Conservation (phyloP, 2,113 vertebrate genomes). For the Anhinga rufa region DNA sequence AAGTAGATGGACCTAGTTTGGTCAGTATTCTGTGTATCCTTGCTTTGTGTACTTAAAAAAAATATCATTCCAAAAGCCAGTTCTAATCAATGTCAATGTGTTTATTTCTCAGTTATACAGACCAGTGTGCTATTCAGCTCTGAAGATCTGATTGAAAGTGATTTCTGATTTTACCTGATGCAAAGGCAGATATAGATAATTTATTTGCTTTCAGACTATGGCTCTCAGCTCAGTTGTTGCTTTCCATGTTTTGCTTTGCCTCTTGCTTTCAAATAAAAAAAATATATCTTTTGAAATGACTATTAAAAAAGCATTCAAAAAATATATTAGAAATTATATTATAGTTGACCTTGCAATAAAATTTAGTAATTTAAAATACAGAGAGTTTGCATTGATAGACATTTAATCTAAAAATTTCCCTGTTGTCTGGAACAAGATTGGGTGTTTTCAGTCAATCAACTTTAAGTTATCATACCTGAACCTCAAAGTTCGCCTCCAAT, state of each 20-base stretch:
- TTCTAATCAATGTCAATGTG: neutral
- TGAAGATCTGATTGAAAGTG: neutral
- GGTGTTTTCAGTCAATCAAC: neutral
- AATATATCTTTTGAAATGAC: neutral
- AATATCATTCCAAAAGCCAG: neutral
- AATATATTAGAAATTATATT: neutral
- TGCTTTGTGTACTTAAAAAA: neutral
- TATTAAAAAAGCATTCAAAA: neutral
- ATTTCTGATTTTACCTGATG: conserved; percentile 10
- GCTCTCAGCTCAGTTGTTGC: neutral
- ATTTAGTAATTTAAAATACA: neutral
- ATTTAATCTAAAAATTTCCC: neutral
- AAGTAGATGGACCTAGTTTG: neutral
- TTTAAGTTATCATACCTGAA: neutral
- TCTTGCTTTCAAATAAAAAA: neutral
- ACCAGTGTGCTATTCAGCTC: neutral
- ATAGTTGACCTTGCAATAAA: neutral
- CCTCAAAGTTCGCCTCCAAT: conserved; percentile 15
- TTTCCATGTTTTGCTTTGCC: neutral
- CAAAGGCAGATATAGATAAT: neutral
- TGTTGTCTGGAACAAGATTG: neutral
- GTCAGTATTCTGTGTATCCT: neutral
- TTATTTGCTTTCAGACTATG: neutral
- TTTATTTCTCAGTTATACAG: neutral
- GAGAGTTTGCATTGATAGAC: neutral